phyloP scores from a whole-genome alignment of 1,140 invertebrate genomes.

The Listronotus bonariensis region DNA sequence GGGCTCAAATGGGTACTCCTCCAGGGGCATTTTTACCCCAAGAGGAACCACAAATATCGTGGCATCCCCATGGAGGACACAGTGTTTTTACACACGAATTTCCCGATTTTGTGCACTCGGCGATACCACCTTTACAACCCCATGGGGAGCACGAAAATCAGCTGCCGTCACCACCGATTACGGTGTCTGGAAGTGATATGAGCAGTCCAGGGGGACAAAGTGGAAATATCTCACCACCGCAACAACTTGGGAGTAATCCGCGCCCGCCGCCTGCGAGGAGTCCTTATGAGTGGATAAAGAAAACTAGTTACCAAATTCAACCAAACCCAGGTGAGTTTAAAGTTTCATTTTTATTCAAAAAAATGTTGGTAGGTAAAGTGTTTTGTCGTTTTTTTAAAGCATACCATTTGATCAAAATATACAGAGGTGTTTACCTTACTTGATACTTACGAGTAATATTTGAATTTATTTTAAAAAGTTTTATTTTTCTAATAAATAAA shows the following conservation, averaged over 20 bases:
- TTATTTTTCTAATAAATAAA: too few relatives aligned
- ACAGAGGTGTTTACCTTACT: too few relatives aligned
- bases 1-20: constrained; percentile 27
- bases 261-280: constrained; percentile 71
- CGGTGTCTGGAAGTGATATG: constrained; percentile 67
- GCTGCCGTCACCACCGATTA: constrained; percentile 65
- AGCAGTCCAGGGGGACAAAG: constrained; percentile 66
- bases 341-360: too few relatives aligned
- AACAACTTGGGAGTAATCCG: constrained; percentile 7
- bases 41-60: constrained; percentile 51
- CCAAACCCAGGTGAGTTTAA: constrained; percentile 75
- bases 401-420: too few relatives aligned
- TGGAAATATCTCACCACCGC: constrained; percentile 56
- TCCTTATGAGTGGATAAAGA: constrained; percentile 90
- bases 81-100: constrained; percentile 52
- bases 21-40: constrained; percentile 42
- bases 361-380: background rate
- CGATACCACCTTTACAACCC: constrained; percentile 38
- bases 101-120: constrained; percentile 50
- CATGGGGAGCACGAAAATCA: constrained; percentile 41
- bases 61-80: constrained; percentile 43
- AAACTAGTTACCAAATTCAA: constrained; percentile 79
- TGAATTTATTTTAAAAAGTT: too few relatives aligned
- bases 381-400: too few relatives aligned
- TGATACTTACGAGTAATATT: too few relatives aligned